Base-by-base conservation (phyloP, 2,797 vertebrate genomes). In the Nannoperca obscura region DNA sequence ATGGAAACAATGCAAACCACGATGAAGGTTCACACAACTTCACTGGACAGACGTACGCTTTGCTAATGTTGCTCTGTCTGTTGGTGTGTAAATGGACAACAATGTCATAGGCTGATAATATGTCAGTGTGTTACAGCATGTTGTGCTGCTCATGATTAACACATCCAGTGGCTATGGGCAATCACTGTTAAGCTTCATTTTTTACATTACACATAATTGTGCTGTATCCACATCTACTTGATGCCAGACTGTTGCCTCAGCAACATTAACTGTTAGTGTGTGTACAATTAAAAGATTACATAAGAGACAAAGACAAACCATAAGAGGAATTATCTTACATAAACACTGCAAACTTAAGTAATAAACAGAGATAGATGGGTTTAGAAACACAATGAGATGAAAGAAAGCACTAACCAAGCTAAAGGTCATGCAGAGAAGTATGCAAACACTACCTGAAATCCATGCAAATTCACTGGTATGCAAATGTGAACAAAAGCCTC, bases 381-480 rank as follows among this genome's bases (percentile, higher is more conserved):
- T 66, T 57, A 54, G 55, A 65, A 64, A 53, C 36, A 22, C 46
- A 38, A 10, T 1, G 49, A 64, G 19, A 44, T 57, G 54, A 59
- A 65, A 53, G 12, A 34, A 73, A 67, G 34, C 40, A 58, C 10
- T 65, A 47, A 27, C 12, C 19, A 22, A 50, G 61, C 32, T 30
- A 80, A 86, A 89, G 85, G 85, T 88, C 81, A 78, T 44, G 8
- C 38, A 53, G 66, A 50, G 46, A 85, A 76, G 57, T 72, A 92
- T 85, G 84, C 81, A 93, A 91, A 88, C 74, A 15, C 22, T 34
- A 59, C 66, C 63, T 66, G 63, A 81, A 76, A 73, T 75, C 32
- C 66, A 87, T 87, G 90, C 80, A 90, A 91, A 92, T 84, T 10
- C n/a, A 49, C 42, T 66, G 47, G 20, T 53, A 55, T 44, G 63